These are phyloP conservation scores for Ginglymostoma cirratum DNA, from an alignment of 2,113 vertebrate species.

Conservation along the genomic window DNA sequence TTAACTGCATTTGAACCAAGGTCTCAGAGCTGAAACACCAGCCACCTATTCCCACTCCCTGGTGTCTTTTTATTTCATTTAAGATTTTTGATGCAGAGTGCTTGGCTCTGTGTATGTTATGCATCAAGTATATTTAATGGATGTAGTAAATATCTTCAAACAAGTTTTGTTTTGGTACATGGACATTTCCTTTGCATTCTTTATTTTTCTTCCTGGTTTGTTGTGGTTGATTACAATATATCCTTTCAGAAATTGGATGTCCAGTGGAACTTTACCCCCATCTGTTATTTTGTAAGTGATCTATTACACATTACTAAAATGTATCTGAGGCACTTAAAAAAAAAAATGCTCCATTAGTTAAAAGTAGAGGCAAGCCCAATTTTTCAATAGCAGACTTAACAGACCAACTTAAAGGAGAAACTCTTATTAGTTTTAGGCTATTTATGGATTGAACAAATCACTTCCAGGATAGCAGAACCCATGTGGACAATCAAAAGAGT, in stretches of 20 bases:
- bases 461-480: slow-evolving; percentile 1
- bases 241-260: background rate
- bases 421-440: background rate
- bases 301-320: background rate
- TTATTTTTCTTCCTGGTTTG: background rate
- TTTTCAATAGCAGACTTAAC: background rate
- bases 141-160: background rate
- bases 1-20: background rate
- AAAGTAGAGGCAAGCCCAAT: background rate
- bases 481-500: background rate
- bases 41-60: too few species aligned
- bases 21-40: background rate
- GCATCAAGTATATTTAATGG: background rate
- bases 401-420: background rate
- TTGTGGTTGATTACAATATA: background rate
- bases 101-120: background rate
- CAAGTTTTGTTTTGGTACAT: background rate
- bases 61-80: background rate
- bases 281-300: background rate
- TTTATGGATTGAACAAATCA: slow-evolving; percentile 21
- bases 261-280: background rate
- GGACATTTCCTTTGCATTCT: background rate
- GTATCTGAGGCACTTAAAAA: background rate
- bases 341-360: background rate
- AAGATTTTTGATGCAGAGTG: background rate